phyloP scores from a whole-genome alignment of 2,113 vertebrate genomes.

The Rousettus leschenaultii region DNA sequence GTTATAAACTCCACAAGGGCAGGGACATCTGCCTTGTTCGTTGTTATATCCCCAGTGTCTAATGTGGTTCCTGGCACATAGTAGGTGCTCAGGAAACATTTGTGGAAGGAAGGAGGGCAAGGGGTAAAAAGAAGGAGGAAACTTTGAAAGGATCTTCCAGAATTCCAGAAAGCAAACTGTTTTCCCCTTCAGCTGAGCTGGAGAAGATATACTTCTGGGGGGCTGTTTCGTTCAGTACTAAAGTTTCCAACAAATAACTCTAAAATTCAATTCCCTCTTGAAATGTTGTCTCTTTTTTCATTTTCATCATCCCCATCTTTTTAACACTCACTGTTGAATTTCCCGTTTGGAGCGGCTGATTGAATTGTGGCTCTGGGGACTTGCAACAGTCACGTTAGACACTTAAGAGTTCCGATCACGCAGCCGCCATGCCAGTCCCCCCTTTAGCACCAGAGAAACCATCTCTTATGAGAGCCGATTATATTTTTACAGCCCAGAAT shows the following conservation, averaged over 20 bases:
- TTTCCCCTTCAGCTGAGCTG: not conserved
- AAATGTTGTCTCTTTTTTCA: slow-evolving; percentile 56
- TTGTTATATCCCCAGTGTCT: too few relatives aligned
- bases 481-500: slow-evolving; percentile 42
- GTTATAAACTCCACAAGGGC: not conserved
- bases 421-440: not conserved
- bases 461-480: slow-evolving; percentile 44
- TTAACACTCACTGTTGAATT: slow-evolving; percentile 53
- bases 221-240: slow-evolving; percentile 10
- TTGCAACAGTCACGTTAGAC: slow-evolving; percentile 30
- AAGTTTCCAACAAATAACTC: slow-evolving; percentile 49
- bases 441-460: not conserved
- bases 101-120: not conserved
- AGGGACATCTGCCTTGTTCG: not conserved
- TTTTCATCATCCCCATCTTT: slow-evolving; percentile 57
- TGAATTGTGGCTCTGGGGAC: slow-evolving; percentile 64
- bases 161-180: not conserved
- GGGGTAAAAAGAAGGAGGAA: not conserved
- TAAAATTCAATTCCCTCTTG: slow-evolving; percentile 54
- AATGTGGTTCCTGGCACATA: not conserved
- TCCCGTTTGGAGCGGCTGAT: slow-evolving; percentile 44
- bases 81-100: not conserved
- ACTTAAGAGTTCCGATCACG: slow-evolving; percentile 42
- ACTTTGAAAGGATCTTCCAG: not conserved
- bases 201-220: not conserved